Percentiles rank a stretch among this genome's conserved stretches.
These are phyloP conservation scores for Takifugu rubripes DNA, from an alignment of 2,797 vertebrate genomes.

Conservation along the genomic window DNA sequence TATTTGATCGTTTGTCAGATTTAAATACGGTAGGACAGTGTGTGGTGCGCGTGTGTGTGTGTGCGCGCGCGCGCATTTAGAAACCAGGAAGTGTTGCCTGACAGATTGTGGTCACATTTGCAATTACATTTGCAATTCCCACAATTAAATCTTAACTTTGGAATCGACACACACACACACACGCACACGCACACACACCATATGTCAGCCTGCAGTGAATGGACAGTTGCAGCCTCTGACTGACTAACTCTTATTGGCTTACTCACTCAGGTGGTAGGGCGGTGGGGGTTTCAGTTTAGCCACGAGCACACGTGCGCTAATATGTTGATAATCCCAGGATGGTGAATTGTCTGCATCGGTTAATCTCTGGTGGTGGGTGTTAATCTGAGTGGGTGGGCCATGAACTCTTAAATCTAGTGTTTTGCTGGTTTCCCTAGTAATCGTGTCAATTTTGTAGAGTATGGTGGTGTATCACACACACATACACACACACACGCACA, in stretches of 20 bases:
- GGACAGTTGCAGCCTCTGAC: conserved; percentile 4
- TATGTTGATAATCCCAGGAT: conserved; percentile 39
- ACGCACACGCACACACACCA: neutral
- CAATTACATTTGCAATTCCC: too few relatives aligned
- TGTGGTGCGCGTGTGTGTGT: too few relatives aligned
- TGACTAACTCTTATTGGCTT: conserved; percentile 19
- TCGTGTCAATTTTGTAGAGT: conserved; percentile 35
- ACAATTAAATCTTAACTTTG: too few relatives aligned
- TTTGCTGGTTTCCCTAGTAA: conserved; percentile 5
- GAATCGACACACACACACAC: neutral
- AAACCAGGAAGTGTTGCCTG: too few relatives aligned
- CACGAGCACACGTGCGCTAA: conserved; percentile 15
- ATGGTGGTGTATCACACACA: neutral
- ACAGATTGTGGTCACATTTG: too few relatives aligned
- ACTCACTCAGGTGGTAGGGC: neutral
- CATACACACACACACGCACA: too few relatives aligned
- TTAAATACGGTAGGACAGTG: too few relatives aligned
- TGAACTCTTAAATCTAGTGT: neutral
- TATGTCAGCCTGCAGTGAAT: conserved; percentile 19
- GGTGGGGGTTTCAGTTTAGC: neutral
- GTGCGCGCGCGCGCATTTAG: too few relatives aligned
- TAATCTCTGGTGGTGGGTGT: conserved; percentile 36
- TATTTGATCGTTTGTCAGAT: too few relatives aligned
- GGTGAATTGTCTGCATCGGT: conserved; percentile 34
- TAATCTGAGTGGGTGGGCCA: conserved; percentile 19